Evolutionary conservation across 2,797 vertebrate genomes (phyloP), one percentile per base, ranked within the genome.

Genomic region (Sandelia bainsii): DNA sequence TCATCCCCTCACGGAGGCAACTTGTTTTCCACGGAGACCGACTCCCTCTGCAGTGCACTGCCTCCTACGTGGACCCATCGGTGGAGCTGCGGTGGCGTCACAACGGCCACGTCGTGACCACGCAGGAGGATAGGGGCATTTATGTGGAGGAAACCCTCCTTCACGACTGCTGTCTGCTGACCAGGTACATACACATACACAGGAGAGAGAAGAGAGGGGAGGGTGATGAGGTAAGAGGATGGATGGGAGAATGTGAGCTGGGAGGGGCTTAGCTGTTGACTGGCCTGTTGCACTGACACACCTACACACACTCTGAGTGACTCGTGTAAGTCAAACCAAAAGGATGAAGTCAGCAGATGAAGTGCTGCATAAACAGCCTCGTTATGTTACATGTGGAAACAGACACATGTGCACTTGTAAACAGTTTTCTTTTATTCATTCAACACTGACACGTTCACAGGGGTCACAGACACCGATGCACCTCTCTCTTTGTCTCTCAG

Each of bases 1-100:
- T 98, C 77, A 97, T 98, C 73, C 97, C 97, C 1, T 97, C 96
- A n/a, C 96, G 96, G 68, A 95, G 94, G 48, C 97, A 98, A 57
- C 92, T 97, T 79, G 96, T 97, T 83, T 98, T 98, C 50, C 94
- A 87, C 0, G 97, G 97, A 6, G 97, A 98, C 81, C 94, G 95
- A 14, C 88, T 98, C 23, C 96, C 96, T 0, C 94, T 97, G 68
- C 96, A 97, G 91, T 97, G 97, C 72, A 96, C 96, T 0, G 94
- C 94, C 42, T 96, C 97, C 0, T 96, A 93, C 23, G 81, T 97
- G 58, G 95, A 96, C 81, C 88, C 85, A 5, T 93, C 89, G 0
- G 89, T 95, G 45, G 89, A 92, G 37, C 93, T 97, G 27, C 87
- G 91, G 16, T 98, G 97, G 96, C 95, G 89, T 73, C 96, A 96